Conservation (phyloP, 2,888 invertebrate species). For the Archaeoteleia sp. region DNA sequence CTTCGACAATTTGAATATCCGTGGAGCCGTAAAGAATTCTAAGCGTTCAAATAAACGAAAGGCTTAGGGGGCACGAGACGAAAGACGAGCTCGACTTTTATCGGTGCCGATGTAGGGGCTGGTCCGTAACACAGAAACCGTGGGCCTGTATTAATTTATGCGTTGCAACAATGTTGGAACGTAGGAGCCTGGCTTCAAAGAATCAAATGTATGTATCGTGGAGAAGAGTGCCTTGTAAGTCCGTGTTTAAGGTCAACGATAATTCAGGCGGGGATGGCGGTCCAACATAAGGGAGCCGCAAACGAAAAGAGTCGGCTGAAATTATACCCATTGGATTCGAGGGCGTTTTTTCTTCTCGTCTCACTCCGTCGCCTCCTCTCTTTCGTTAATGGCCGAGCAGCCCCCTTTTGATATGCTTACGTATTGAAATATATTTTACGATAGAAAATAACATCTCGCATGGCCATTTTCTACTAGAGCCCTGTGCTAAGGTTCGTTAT, state of each 20-base stretch:
- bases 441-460: too few species aligned
- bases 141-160: slow-evolving; percentile 70
- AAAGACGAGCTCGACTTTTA: slow-evolving; percentile 52
- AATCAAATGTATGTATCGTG: slow-evolving; percentile 49
- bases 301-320: slow-evolving; percentile 61
- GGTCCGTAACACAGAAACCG: slow-evolving; percentile 65
- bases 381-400: slow-evolving; percentile 22
- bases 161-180: slow-evolving; percentile 68
- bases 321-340: slow-evolving; percentile 65
- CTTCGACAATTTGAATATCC: slow-evolving; percentile 33
- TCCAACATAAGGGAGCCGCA: slow-evolving; percentile 61
- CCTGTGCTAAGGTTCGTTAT: too few species aligned
- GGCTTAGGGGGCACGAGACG: slow-evolving; percentile 40
- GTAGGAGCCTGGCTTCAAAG: slow-evolving; percentile 48
- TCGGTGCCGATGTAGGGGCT: slow-evolving; percentile 47
- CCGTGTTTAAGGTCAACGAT: slow-evolving; percentile 70
- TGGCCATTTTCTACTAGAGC: too few species aligned
- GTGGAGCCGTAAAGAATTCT: slow-evolving; percentile 55
- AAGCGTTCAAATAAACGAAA: slow-evolving; percentile 52
- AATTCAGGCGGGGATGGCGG: slow-evolving; percentile 67
- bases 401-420: too few species aligned
- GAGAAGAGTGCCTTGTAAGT: slow-evolving; percentile 65
- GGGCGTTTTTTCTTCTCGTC: slow-evolving; percentile 55
- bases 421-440: too few species aligned
- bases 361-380: slow-evolving; percentile 41